Evolutionary conservation across 2,888 invertebrate species (phyloP), one percentile per base, ranked within the genome.

Genomic region (Protodeltote pygarga): DNA sequence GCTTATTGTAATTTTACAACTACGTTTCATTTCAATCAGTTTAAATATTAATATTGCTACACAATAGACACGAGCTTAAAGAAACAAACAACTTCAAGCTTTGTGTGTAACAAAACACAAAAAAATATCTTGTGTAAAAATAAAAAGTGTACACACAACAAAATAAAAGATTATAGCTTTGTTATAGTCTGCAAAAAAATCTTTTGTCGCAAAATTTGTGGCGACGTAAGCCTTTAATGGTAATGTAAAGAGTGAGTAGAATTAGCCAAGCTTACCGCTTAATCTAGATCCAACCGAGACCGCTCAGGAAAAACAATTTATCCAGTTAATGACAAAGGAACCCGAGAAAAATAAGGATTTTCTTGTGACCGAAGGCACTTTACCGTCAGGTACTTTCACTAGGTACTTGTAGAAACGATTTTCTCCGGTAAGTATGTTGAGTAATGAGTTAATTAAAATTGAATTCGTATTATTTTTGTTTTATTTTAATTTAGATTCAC

Each of bases 221-320:
- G 50, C 60, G 40, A 49, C 60, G 51, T 70, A 65, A 71, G 58
- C 64, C 51, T 47, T 54, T 76, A 75, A 75, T 54, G 65, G 61
- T 62, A 65, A 67, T 65, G 49, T 51, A 65, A 58, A 51, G 58
- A 66, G 47, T 59, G 49, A 52, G 68, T 67, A 63, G 59, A 77
- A 77, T 81, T 75, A 81, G 73, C 77, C 69, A 65, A 71, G 78
- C 73, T 85, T 79, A 75, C 79, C 71, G 65, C 76, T 79, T 85
- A 85, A 85, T 85, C 81, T 81, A 82, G 82, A 79, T 75, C 71
- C 68, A 50, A 77, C 71, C 71, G 75, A 81, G 77, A 76, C 58
- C 64, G 72, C 63, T 65, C 72, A 73, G 77, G 81, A 81, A 84
- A 84, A 85, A 83, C 82, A 84, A 86, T 87, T 87, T 83, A 74